Conservation (phyloP, 2,113 vertebrate species). For the Suncus etruscus region DNA sequence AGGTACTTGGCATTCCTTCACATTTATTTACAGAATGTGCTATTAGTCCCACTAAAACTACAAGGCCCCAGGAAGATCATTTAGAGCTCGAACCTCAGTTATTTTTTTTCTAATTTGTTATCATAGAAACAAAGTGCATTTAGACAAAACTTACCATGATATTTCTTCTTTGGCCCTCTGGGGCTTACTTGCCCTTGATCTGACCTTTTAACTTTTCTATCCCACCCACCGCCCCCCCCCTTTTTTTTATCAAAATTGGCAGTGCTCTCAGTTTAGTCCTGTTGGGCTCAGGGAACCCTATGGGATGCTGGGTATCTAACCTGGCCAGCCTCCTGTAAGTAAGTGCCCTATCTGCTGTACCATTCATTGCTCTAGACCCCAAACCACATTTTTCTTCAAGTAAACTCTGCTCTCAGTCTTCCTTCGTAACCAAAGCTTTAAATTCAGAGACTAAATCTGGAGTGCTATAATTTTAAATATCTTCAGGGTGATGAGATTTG, state of each 20-base stretch:
- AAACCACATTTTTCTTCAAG: too few species aligned
- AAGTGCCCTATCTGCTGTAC: too few species aligned
- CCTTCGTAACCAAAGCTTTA: not conserved
- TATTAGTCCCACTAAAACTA: not conserved
- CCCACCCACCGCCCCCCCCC: too few species aligned
- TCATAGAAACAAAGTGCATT: not conserved
- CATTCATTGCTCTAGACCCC: too few species aligned
- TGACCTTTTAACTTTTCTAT: not conserved
- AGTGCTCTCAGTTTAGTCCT: too few species aligned
- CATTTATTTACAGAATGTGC: not conserved
- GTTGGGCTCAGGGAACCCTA: too few species aligned
- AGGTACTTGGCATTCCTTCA: constrained; percentile 5
- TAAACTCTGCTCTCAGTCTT: not conserved
- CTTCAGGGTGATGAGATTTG: not conserved
- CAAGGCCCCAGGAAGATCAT: not conserved
- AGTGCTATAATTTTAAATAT: not conserved
- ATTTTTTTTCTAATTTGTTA: not conserved
- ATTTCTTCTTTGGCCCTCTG: not conserved
- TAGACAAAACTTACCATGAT: not conserved
- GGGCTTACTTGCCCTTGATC: not conserved
- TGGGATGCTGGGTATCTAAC: too few species aligned
- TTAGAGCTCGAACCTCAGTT: not conserved
- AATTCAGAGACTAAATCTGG: not conserved
- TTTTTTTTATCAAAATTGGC: not conserved
- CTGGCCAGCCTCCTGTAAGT: too few species aligned